Percentiles rank a stretch among this genome's conserved stretches.
Conservation (phyloP, 2,113 vertebrate species). For the Myotis lucifugus region DNA sequence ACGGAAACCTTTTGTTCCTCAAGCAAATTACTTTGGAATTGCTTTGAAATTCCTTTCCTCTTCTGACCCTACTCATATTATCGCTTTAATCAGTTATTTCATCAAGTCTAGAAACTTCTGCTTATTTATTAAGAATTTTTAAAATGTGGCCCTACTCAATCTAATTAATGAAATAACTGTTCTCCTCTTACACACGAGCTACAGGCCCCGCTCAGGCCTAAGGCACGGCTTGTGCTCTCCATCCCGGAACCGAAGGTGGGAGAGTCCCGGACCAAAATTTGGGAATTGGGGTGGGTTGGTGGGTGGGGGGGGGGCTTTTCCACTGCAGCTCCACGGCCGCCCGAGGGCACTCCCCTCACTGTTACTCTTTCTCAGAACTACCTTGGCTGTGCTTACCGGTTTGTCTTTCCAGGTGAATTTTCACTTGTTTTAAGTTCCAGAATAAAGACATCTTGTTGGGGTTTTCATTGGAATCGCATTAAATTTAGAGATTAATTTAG, state of each 20-base stretch:
- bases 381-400: neutral
- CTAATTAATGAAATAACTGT: neutral
- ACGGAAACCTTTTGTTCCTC: neutral
- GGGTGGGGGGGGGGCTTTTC: too few relatives aligned
- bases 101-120: neutral
- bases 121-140: neutral
- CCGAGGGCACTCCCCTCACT: neutral
- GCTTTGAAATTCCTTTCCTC: neutral
- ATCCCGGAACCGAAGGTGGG: neutral
- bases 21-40: neutral
- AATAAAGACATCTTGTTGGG: neutral
- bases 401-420: constrained; percentile 6
- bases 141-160: neutral
- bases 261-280: too few relatives aligned
- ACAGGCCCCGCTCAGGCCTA: neutral
- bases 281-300: too few relatives aligned
- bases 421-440: constrained; percentile 21
- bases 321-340: too few relatives aligned
- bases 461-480: neutral
- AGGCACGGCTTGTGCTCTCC: neutral
- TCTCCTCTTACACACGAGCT: neutral
- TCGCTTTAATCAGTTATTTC: neutral
- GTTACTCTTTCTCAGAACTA: neutral
- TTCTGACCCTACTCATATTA: neutral
- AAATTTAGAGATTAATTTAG: neutral